Conservation (phyloP, 2,888 invertebrate genomes). For the Rhabditoides inermis region DNA sequence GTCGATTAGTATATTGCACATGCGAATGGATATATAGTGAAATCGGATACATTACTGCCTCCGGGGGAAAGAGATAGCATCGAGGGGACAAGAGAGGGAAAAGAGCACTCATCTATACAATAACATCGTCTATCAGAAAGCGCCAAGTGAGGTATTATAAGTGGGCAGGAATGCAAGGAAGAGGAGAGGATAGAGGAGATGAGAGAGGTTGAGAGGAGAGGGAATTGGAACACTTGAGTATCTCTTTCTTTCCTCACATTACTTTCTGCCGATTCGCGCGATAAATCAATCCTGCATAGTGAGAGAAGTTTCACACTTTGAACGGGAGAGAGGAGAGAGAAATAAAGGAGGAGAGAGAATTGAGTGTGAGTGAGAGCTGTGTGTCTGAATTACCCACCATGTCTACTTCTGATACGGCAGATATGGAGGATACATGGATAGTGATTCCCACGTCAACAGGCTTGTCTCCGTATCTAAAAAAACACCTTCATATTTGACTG, state of each 20-base stretch:
- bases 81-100: too few species aligned
- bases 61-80: too few species aligned
- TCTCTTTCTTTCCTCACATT: not conserved
- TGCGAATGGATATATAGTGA: too few species aligned
- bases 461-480: conserved; percentile 69
- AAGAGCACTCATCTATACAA: too few species aligned
- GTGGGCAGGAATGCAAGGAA: too few species aligned
- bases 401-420: conserved; percentile 94
- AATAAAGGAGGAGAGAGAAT: not conserved
- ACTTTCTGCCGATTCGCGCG: not conserved
- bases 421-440: conserved; percentile 95
- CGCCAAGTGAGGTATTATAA: too few species aligned
- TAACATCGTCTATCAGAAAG: too few species aligned
- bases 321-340: not conserved
- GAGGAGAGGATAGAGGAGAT: too few species aligned
- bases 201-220: too few species aligned
- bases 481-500: not conserved
- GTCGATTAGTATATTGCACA: too few species aligned
- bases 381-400: conserved; percentile 68
- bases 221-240: too few species aligned
- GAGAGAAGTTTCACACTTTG: not conserved
- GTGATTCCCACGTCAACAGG: conserved; percentile 95
- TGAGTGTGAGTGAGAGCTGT: not conserved
- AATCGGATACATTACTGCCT: too few species aligned
- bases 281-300: not conserved